phyloP scores from a whole-genome alignment of 2,797 vertebrate genomes.

The Megalops cyprinoides region DNA sequence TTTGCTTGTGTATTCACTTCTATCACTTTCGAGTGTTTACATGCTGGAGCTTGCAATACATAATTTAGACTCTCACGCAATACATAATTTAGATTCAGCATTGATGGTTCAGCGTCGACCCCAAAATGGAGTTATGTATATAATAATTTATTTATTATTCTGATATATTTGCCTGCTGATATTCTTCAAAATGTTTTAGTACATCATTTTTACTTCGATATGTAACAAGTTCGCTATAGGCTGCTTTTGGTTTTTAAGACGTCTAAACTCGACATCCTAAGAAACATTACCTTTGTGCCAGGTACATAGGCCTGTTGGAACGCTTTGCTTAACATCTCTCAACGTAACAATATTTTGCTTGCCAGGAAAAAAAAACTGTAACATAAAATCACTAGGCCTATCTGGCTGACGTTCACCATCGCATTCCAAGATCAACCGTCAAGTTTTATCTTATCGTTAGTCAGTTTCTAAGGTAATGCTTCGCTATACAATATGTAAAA shows the following conservation, averaged over 20 bases:
- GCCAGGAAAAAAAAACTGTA: background rate
- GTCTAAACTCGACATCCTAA: too few species aligned
- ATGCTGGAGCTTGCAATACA: background rate
- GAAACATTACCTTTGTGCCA: too few species aligned
- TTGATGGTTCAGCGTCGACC: background rate
- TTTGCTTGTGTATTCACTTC: conserved; percentile 56
- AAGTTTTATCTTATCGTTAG: background rate
- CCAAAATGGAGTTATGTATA: background rate
- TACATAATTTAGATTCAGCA: background rate
- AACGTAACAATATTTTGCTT: too few species aligned
- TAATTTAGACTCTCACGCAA: background rate
- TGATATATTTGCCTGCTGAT: too few species aligned
- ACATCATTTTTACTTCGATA: too few species aligned
- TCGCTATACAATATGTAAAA: too few species aligned
- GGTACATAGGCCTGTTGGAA: too few species aligned
- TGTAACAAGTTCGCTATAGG: too few species aligned
- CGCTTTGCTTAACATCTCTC: too few species aligned
- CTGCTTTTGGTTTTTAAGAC: too few species aligned
- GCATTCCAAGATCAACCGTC: background rate
- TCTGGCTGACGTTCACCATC: background rate
- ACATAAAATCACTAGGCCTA: background rate
- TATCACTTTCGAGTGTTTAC: background rate
- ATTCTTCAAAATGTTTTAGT: too few species aligned
- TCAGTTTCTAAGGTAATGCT: too few species aligned
- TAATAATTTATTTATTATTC: background rate